These are phyloP conservation scores for Ctenomys sociabilis DNA, from an alignment of 2,113 vertebrate species.

Conservation along the genomic window DNA sequence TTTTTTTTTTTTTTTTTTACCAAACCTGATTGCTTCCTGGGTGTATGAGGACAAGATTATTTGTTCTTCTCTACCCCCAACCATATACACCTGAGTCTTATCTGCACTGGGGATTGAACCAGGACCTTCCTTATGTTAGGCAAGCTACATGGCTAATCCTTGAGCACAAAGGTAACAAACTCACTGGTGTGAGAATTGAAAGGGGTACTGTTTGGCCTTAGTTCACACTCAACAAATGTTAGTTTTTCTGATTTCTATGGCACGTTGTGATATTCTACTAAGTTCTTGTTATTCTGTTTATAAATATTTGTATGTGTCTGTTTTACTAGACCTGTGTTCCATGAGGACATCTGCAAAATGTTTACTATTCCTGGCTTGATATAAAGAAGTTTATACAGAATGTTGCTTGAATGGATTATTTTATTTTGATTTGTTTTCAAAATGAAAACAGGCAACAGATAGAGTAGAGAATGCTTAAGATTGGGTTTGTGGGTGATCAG, in stretches of 20 bases:
- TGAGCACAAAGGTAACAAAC: not conserved
- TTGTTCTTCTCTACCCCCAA: not conserved
- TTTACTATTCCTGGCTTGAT: not conserved
- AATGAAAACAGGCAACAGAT: not conserved
- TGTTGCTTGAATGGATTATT: not conserved
- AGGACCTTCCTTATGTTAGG: not conserved
- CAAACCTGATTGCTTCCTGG: not conserved
- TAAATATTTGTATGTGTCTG: not conserved
- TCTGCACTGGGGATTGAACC: not conserved
- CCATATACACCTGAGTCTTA: not conserved
- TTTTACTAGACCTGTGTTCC: not conserved
- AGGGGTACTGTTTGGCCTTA: not conserved
- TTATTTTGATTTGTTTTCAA: not conserved
- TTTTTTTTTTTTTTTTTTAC: too few relatives aligned
- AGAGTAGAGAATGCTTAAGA: not conserved
- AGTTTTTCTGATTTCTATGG: not conserved
- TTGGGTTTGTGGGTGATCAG: not conserved
- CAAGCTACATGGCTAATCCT: not conserved
- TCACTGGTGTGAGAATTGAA: not conserved
- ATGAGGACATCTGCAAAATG: not conserved
- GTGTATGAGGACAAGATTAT: not conserved
- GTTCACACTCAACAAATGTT: not conserved
- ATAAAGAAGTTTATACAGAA: not conserved
- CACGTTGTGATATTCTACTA: not conserved
- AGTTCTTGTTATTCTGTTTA: not conserved